These are phyloP conservation scores for Coranthus polyacanthus DNA, from an alignment of 2,797 vertebrate genomes.

Conservation along the genomic window DNA sequence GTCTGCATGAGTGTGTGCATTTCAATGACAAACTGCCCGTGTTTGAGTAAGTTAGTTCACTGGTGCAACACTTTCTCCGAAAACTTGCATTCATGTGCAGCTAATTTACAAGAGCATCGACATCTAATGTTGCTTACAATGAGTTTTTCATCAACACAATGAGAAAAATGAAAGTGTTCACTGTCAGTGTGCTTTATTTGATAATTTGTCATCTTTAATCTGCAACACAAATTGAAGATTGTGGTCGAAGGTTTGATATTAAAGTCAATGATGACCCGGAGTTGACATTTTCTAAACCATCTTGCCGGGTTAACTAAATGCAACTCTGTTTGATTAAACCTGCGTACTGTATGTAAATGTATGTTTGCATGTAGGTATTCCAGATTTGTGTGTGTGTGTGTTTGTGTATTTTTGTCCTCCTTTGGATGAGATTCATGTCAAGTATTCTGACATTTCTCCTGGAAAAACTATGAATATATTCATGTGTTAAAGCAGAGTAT, in stretches of 20 bases:
- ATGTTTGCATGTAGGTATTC: slow-evolving; percentile 1
- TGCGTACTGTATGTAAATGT: neutral
- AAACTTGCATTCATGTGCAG: no score
- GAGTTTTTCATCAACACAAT: no score
- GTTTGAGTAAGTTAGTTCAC: slow-evolving; percentile 14
- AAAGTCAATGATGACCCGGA: no score
- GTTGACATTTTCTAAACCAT: no score
- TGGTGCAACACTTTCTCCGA: neutral
- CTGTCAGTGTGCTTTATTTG: no score
- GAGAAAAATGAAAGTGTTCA: no score
- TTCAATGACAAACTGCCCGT: slow-evolving; percentile 4
- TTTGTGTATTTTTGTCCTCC: slow-evolving; percentile 9
- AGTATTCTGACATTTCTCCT: slow-evolving; percentile 40
- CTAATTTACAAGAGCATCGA: neutral
- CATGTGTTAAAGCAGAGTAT: slow-evolving; percentile 54
- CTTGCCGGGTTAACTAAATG: no score
- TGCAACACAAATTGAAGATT: no score
- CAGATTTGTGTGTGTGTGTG: slow-evolving; percentile 10
- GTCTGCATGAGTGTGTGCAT: slow-evolving; percentile 23
- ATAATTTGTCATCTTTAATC: no score
- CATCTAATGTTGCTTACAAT: neutral
- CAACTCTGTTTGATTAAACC: no score
- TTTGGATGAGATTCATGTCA: slow-evolving; percentile 49
- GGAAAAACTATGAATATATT: slow-evolving; percentile 67
- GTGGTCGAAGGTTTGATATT: no score